Base-by-base conservation (phyloP, 2,888 invertebrate species). In the Melanostoma scalare region DNA sequence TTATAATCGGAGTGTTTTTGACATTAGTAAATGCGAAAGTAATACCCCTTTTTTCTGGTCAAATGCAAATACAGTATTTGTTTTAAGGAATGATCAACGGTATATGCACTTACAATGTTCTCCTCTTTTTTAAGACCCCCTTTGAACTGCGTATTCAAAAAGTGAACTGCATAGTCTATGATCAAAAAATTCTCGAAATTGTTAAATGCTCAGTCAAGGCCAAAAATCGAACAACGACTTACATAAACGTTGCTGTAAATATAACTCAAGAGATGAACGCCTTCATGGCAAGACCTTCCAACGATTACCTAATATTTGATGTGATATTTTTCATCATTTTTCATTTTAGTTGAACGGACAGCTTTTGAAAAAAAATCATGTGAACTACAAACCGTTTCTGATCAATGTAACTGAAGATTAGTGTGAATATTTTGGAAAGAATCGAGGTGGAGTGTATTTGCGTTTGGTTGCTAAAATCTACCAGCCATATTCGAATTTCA, bases 401-500 rank as follows among this genome's bases (percentile, higher is more conserved):
- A 30, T 67, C 8, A 73, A 68, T 38, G 5, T 60, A 0, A 73
- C 60, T 0, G 60, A 68, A 6, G 48, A 73, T 30, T 79, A 72
- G 40, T 79, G 79, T 42, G 53, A 61, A 1, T 50, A 10, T 33
- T 68, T 73, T 52, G 42, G 40, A 3, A 73, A 72, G 9, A 77
- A 79, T 9, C 33, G 30, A 10, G 67, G 10, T 2, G 44, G 56
- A 0, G 38, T 53, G 6, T 61, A 68, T 31, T 6, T 68, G 48
- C 9, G 50, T 9, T 5, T 68, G 2, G n/a, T 79, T 2, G 46
- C 48, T n/a, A 31, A 44, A 9, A 36, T 73, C 1, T 73, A 48
- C 33, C 20, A 60, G 5, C 68, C 73, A 0, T 79, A 61, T 30
- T 31, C 73, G 2, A 79, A 79, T 35, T 38, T 79, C 35, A 79